Conservation (phyloP, 2,113 vertebrate species). For the Pomatorhinus ruficollis region DNA sequence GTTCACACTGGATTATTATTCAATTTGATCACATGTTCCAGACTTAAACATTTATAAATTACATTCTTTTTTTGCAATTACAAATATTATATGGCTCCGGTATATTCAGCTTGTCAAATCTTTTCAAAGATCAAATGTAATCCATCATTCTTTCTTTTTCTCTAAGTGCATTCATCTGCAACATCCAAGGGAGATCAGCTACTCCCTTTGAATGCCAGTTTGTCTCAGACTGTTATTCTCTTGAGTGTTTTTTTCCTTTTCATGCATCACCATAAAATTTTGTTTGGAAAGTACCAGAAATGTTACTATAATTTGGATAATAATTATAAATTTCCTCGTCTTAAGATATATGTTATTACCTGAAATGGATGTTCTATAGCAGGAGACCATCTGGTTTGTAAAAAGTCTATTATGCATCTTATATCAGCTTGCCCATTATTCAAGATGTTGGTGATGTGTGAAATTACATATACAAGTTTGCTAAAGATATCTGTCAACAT, state of each 20-base stretch:
- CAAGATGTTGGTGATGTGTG: neutral
- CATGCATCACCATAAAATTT: neutral
- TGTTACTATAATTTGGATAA: neutral
- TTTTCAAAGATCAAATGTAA: neutral
- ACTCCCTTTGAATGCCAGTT: neutral
- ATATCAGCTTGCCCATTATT: neutral
- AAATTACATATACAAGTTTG: neutral
- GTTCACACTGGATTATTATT: neutral
- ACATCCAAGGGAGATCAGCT: neutral
- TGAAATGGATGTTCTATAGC: neutral
- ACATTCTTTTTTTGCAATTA: neutral
- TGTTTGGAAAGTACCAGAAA: neutral
- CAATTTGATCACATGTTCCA: neutral
- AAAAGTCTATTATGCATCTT: neutral
- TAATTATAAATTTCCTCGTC: neutral
- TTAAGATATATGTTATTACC: neutral
- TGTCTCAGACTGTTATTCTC: neutral
- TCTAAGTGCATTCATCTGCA: neutral
- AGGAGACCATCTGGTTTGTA: neutral
- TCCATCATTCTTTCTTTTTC: neutral
- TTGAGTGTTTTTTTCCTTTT: neutral
- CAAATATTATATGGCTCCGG: neutral
- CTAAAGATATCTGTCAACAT: neutral
- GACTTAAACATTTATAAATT: neutral
- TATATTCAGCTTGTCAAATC: neutral